Evolutionary conservation across 1,140 invertebrate species (phyloP).

Genomic region (Drosophila bipectinata): DNA sequence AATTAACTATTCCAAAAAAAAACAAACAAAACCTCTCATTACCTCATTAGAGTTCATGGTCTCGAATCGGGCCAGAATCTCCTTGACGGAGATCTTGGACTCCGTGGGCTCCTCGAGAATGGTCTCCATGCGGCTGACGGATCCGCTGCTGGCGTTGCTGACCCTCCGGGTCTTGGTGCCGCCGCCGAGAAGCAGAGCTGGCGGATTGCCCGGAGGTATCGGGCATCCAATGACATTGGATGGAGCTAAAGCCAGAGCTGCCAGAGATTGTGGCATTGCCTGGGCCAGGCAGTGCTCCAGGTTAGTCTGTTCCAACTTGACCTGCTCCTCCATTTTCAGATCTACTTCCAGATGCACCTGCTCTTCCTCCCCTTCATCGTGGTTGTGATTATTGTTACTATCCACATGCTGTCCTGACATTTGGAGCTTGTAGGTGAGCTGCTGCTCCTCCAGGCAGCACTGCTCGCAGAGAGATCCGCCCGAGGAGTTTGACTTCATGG

Average conservation of each 20-base stretch:
- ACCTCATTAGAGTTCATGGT: slow-evolving; percentile 85
- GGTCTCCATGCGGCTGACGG: slow-evolving; percentile 89
- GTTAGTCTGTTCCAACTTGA: not conserved
- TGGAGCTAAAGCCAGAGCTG: not conserved
- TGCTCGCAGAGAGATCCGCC: slow-evolving; percentile 56
- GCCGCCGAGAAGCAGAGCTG: not conserved
- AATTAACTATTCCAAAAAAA: too few species aligned
- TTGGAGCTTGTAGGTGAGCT: slow-evolving; percentile 59
- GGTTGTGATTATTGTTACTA: slow-evolving; percentile 36
- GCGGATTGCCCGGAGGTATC: not conserved
- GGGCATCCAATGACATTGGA: not conserved
- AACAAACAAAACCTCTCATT: not conserved
- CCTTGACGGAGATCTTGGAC: slow-evolving; percentile 91
- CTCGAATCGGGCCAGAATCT: slow-evolving; percentile 91
- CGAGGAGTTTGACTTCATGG: slow-evolving; percentile 22
- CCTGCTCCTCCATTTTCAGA: not conserved
- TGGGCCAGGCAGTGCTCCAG: not conserved
- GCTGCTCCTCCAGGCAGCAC: slow-evolving; percentile 71
- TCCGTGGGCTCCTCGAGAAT: slow-evolving; percentile 91
- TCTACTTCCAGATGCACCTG: not conserved
- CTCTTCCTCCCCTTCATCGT: slow-evolving; percentile 12
- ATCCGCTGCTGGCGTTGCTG: slow-evolving; percentile 86
- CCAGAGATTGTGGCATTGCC: not conserved
- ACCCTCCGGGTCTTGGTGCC: slow-evolving; percentile 71
- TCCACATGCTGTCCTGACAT: slow-evolving; percentile 59